Conservation (phyloP, 2,797 vertebrate species). For the Mallotus villosus region DNA sequence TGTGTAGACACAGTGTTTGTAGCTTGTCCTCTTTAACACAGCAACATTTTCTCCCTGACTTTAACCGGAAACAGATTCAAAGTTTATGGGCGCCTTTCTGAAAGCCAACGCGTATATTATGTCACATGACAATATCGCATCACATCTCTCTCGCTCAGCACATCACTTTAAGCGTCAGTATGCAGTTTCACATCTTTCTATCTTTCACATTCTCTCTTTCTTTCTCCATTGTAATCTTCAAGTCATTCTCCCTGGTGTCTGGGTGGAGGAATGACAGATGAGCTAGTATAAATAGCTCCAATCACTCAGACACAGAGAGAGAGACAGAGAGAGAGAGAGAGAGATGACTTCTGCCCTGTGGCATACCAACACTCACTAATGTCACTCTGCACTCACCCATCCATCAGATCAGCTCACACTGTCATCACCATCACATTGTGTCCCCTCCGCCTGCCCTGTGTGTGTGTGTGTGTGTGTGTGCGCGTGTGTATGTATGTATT, state of each 20-base stretch:
- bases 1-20: too few species aligned
- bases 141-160: background rate
- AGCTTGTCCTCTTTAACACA: too few species aligned
- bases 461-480: background rate
- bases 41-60: too few species aligned
- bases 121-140: background rate
- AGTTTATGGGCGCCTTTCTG: too few species aligned
- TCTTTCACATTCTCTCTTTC: background rate
- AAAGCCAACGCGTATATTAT: background rate
- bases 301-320: slow-evolving; percentile 56
- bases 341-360: slow-evolving; percentile 45
- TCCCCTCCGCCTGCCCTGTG: background rate
- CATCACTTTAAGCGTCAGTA: too few species aligned
- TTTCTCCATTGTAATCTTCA: background rate
- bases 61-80: too few species aligned
- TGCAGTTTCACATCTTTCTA: background rate
- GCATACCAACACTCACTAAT: slow-evolving; percentile 58
- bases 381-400: slow-evolving; percentile 52
- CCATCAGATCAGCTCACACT: slow-evolving; percentile 61
- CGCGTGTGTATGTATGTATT: background rate
- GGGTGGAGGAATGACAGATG: slow-evolving; percentile 48
- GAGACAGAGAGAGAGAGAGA: slow-evolving; percentile 2
- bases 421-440: slow-evolving; percentile 45
- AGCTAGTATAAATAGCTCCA: slow-evolving; percentile 65
- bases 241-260: slow-evolving; percentile 12